Evolutionary conservation across 2,888 invertebrate species (phyloP).

Genomic region (Cyclophora punctaria): DNA sequence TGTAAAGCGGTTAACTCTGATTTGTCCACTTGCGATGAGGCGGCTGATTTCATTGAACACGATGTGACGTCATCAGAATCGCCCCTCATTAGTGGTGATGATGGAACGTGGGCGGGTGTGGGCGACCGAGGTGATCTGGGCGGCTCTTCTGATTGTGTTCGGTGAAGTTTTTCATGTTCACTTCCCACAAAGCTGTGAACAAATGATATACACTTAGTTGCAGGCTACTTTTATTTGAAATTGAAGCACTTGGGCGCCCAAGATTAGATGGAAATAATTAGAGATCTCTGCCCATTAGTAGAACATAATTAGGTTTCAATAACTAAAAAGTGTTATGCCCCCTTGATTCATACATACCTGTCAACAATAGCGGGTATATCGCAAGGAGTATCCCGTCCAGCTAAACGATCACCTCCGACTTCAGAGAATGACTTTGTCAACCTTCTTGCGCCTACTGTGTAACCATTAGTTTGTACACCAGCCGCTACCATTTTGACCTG

Average conservation of each 20-base stretch:
- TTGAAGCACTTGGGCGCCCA: not conserved
- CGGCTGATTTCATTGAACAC: conserved; percentile 58
- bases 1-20: conserved; percentile 60
- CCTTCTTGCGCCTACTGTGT: conserved; percentile 77
- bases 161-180: conserved; percentile 85
- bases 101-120: conserved; percentile 49
- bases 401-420: conserved; percentile 69
- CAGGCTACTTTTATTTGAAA: no score
- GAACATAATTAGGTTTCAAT: not conserved
- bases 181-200: conserved; percentile 48
- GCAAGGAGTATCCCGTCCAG: conserved; percentile 42
- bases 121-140: conserved; percentile 82
- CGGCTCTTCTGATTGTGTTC: conserved; percentile 90
- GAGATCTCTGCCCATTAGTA: not conserved
- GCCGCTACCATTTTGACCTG: conserved; percentile 92
- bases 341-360: conserved; percentile 33
- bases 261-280: not conserved
- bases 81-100: conserved; percentile 64
- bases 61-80: conserved; percentile 65
- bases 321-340: no score
- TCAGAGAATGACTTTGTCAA: conserved; percentile 90
- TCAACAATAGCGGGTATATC: conserved; percentile 50
- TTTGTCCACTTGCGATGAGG: conserved; percentile 60
- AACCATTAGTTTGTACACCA: conserved; percentile 91
- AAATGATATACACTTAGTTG: not conserved